Evolutionary conservation across 2,888 invertebrate species (phyloP).

Genomic region (Eueremaeus valkanovi): DNA sequence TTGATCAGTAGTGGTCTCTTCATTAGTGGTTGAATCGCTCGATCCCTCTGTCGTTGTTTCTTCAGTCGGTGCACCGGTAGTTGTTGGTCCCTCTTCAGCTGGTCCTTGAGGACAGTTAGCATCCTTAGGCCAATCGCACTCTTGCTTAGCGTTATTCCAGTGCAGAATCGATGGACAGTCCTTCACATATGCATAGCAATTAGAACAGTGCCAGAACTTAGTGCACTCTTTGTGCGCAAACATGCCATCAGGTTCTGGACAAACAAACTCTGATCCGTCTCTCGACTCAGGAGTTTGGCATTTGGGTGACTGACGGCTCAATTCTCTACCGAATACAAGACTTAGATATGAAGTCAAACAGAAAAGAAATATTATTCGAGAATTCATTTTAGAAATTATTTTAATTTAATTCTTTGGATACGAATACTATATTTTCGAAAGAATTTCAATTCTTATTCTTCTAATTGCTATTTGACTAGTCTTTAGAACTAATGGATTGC

Average conservation of each 20-base stretch:
- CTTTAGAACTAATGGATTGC: too few species aligned
- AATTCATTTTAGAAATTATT: too few species aligned
- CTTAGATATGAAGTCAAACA: too few species aligned
- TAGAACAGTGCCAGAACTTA: slow-evolving; percentile 9
- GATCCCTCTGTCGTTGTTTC: background rate
- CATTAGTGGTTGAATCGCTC: background rate
- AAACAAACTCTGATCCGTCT: background rate
- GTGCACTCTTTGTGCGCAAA: background rate
- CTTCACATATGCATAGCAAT: background rate
- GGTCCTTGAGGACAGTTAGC: background rate
- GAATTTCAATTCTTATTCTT: too few species aligned
- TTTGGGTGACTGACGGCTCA: too few species aligned
- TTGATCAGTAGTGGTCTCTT: background rate
- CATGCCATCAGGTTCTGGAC: background rate
- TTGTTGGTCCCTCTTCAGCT: background rate
- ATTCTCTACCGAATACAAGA: too few species aligned
- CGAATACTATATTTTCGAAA: too few species aligned
- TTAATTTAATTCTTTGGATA: too few species aligned
- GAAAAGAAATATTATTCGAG: too few species aligned
- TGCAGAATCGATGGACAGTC: background rate
- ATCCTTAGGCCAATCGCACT: background rate
- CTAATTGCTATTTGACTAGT: too few species aligned
- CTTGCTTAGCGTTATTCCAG: background rate
- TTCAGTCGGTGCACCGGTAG: background rate
- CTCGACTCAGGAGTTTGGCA: too few species aligned